These are phyloP conservation scores for Odocoileus virginianus DNA, from an alignment of 2,113 vertebrate genomes.

Conservation along the genomic window DNA sequence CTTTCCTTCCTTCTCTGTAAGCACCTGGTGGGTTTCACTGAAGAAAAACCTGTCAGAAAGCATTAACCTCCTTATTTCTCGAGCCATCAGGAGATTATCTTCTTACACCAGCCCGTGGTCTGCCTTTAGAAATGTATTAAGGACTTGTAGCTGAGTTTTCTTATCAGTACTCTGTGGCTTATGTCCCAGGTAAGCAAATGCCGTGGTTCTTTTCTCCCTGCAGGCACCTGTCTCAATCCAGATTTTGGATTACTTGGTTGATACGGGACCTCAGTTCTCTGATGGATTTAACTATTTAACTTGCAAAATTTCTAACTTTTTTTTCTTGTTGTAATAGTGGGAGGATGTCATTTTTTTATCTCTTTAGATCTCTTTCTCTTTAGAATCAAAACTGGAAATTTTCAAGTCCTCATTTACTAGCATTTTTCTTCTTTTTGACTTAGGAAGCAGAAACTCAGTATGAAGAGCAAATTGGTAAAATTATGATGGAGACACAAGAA, in stretches of 20 bases:
- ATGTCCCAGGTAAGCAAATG: background rate
- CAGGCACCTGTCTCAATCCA: background rate
- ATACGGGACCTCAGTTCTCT: background rate
- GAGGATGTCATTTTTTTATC: background rate
- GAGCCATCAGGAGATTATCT: background rate
- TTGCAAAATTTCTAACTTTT: background rate
- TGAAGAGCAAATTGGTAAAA: conserved; percentile 90
- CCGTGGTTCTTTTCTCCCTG: background rate
- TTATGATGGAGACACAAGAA: conserved; percentile 92
- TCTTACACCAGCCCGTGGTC: background rate
- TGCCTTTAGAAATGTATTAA: background rate
- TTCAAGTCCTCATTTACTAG: conserved; percentile 32
- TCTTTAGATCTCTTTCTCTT: background rate
- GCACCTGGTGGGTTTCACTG: background rate
- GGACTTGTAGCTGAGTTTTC: background rate
- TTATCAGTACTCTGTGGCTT: background rate
- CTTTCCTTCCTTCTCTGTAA: background rate
- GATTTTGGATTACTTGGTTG: conserved; percentile 16
- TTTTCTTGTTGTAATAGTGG: background rate
- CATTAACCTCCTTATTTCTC: background rate
- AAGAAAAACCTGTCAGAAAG: background rate
- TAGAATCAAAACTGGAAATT: background rate
- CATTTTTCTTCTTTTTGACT: conserved; percentile 51
- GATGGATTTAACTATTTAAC: conserved; percentile 22
- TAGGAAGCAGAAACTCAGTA: conserved; percentile 89